Evolutionary conservation across 2,888 invertebrate species (phyloP), one percentile per base, ranked within the genome.

Genomic region (Sesia bembeciformis): DNA sequence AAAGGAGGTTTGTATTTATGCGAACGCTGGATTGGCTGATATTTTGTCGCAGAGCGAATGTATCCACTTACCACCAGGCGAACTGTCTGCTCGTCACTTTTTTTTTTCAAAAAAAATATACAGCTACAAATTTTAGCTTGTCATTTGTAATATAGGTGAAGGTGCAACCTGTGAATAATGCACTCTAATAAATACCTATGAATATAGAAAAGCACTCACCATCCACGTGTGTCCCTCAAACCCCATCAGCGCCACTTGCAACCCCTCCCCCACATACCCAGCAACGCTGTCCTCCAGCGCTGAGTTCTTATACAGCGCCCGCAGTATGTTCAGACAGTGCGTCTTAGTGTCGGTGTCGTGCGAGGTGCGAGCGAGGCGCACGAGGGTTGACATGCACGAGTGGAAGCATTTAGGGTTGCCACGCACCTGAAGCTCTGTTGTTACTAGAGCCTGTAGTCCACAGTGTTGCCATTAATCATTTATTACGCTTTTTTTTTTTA

Each of bases 251-350:
- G 97, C 94, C 4, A 93, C 91, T 62, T 92, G 86, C 0, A 97
- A 86, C 23, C 94, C 96, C 49, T 90, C 90, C 0, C 92, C 93
- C 5, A 96, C 91, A 77, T 93, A 95, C 3, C 92, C 56, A n/a
- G 72, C 73, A 4, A 67, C 69, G 4, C 65, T 62, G 23, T 96
- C 95, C 7, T 93, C 93, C 49, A 98, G 88, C 61, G 93, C 91
- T 3, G 95, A 91, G 78, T 95, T 94, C 42, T 95, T 91, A 73
- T 93, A 95, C 49, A 98, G 78, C 0, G 95, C 94, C 61, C 97
- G 90, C 62, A 98, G 83, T 54, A 97, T 94, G 79, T 98, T 98
- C 65, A 96, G 79, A n/a, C 95, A 92, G 81, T 98, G 98, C 41
- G 94, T 92, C 40, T 40, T 40, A 46, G 52, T 23, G 40, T 49